A percentile compares a stretch with the other conserved stretches of the same genome.
phyloP scores from a whole-genome alignment of 35 echinoderm and acorn worm genomes.

The Apostichopus parvimensis region DNA sequence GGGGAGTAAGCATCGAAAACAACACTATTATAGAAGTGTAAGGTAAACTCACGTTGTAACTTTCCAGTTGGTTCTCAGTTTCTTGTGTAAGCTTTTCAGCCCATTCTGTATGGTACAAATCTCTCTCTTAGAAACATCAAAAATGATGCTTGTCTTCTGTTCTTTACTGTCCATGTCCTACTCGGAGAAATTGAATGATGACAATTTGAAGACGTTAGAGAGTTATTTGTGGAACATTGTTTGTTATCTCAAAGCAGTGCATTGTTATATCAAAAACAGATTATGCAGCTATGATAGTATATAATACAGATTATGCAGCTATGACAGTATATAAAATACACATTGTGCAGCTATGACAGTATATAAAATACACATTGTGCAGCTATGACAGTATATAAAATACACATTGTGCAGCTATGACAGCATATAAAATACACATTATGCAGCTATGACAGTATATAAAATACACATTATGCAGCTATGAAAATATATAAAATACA shows the following conservation, averaged over 20 bases:
- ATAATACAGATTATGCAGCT: too few species aligned
- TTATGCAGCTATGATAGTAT: too few species aligned
- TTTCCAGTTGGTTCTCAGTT: conserved; percentile 91
- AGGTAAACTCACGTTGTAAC: conserved; percentile 66
- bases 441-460: too few species aligned
- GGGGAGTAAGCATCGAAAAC: too few species aligned
- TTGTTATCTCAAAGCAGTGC: neutral
- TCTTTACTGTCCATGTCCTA: conserved; percentile 89
- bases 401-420: too few species aligned
- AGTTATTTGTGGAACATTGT: neutral
- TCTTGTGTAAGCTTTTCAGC: conserved; percentile 88
- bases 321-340: too few species aligned
- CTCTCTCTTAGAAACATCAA: conserved; percentile 88
- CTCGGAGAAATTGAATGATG: neutral
- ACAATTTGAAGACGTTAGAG: neutral
- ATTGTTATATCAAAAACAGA: neutral
- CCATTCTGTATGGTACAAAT: conserved; percentile 92
- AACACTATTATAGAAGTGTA: neutral
- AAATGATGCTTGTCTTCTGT: conserved; percentile 75
- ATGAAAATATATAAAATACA: too few species aligned
- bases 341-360: too few species aligned
- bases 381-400: too few species aligned
- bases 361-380: too few species aligned
- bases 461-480: too few species aligned
- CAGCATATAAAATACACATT: too few species aligned